A percentile compares a stretch with the other conserved stretches of the same genome.
These are phyloP conservation scores for Arrhopalites spinosus DNA, from an alignment of 2,888 invertebrate genomes.

Conservation along the genomic window DNA sequence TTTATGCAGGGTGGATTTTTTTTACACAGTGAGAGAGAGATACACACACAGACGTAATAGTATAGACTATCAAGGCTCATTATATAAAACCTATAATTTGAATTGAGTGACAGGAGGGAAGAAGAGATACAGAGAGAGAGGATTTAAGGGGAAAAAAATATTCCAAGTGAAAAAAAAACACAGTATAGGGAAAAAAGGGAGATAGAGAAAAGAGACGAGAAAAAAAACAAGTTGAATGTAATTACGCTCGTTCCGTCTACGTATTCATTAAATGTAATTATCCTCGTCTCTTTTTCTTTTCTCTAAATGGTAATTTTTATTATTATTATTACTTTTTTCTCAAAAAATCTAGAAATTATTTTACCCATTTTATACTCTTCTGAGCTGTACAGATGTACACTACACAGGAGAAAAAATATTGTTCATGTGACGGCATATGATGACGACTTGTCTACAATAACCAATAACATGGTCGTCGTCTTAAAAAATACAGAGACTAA, in stretches of 20 bases:
- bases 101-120: conserved; percentile 41
- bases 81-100: conserved; percentile 42
- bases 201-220: background rate
- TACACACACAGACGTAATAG: background rate
- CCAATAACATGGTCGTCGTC: too few species aligned
- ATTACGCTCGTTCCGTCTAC: conserved; percentile 39
- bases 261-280: conserved; percentile 43
- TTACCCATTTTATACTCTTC: background rate
- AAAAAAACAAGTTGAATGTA: conserved; percentile 34
- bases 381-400: background rate
- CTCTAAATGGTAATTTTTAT: conserved; percentile 41
- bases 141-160: conserved; percentile 28
- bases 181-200: conserved; percentile 8
- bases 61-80: conserved; percentile 33
- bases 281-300: conserved; percentile 30
- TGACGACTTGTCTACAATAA: too few species aligned
- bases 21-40: background rate
- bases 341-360: conserved; percentile 24
- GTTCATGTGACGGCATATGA: too few species aligned
- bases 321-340: conserved; percentile 37
- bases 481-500: too few species aligned
- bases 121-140: conserved; percentile 26
- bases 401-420: too few species aligned
- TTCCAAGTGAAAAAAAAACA: conserved; percentile 21
- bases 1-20: background rate